These are phyloP conservation scores for Drosophila rufa DNA, from an alignment of 1,140 invertebrate genomes.

Conservation along the genomic window DNA sequence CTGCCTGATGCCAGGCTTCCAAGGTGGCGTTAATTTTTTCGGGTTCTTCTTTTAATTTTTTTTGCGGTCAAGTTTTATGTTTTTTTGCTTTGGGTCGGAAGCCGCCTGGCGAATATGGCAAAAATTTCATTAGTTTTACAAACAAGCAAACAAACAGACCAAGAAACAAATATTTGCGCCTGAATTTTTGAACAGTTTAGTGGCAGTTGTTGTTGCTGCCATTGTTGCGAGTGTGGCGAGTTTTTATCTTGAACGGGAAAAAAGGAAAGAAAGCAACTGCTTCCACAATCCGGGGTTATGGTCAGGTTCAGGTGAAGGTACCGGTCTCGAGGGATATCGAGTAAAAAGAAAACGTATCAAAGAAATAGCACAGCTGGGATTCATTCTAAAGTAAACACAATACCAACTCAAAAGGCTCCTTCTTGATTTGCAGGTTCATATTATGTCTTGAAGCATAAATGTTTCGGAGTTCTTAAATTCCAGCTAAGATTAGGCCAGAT, in stretches of 20 bases:
- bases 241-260: slow-evolving; percentile 62
- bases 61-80: slow-evolving; percentile 67
- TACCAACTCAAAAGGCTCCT: too few relatives aligned
- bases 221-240: slow-evolving; percentile 37
- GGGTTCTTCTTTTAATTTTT: slow-evolving; percentile 65
- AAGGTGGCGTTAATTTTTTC: slow-evolving; percentile 77
- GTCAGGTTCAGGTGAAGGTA: slow-evolving; percentile 59
- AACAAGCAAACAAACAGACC: slow-evolving; percentile 80
- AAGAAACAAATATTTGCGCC: slow-evolving; percentile 81
- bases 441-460: slow-evolving; percentile 1
- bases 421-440: slow-evolving; percentile 6
- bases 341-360: slow-evolving; percentile 52
- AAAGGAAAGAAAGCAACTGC: slow-evolving; percentile 31
- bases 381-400: slow-evolving; percentile 29
- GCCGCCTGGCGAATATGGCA: slow-evolving; percentile 75
- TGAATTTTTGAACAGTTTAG: slow-evolving; percentile 81
- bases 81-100: slow-evolving; percentile 63
- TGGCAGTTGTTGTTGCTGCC: slow-evolving; percentile 46
- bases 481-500: not conserved
- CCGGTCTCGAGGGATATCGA: slow-evolving; percentile 60
- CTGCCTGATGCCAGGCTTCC: slow-evolving; percentile 17
- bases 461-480: not conserved
- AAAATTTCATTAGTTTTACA: slow-evolving; percentile 83
- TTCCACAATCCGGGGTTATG: slow-evolving; percentile 68
- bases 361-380: slow-evolving; percentile 35